These are phyloP conservation scores for Battus philenor DNA, from an alignment of 1,140 invertebrate genomes.

Conservation along the genomic window DNA sequence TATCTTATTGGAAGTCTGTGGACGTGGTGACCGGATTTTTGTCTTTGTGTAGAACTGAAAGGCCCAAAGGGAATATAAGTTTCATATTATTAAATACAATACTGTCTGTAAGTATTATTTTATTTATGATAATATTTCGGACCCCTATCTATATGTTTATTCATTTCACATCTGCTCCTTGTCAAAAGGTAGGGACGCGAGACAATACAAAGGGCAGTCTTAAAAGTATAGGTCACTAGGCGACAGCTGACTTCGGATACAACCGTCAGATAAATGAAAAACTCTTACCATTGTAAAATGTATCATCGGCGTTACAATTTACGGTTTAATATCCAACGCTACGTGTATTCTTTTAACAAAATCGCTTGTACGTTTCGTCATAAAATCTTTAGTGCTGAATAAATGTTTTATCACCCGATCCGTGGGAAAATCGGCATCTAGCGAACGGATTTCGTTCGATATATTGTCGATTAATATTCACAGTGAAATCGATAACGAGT, in stretches of 20 bases:
- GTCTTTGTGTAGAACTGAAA: too few relatives aligned
- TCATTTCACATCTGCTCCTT: constrained; percentile 5
- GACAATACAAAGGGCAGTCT: constrained; percentile 11
- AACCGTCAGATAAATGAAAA: constrained; percentile 1
- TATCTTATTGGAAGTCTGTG: too few relatives aligned
- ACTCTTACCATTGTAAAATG: neutral
- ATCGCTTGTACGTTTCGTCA: constrained; percentile 2
- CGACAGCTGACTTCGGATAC: constrained; percentile 8
- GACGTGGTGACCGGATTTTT: too few relatives aligned
- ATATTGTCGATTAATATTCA: constrained; percentile 7
- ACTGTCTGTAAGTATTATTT: too few relatives aligned
- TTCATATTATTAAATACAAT: too few relatives aligned
- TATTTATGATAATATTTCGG: too few relatives aligned
- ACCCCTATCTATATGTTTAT: constrained; percentile 4
- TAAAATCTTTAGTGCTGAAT: constrained; percentile 9
- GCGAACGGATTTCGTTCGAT: constrained; percentile 14
- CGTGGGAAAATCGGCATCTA: constrained; percentile 8
- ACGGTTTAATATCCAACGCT: neutral
- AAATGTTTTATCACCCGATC: constrained; percentile 12
- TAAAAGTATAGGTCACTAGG: constrained; percentile 11
- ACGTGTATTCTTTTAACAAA: too few relatives aligned
- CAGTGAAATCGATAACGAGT: constrained; percentile 4
- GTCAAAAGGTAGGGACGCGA: constrained; percentile 4
- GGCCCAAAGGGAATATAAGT: too few relatives aligned
- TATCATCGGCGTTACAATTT: neutral